These are phyloP conservation scores for Timandra comae DNA, from an alignment of 2,888 invertebrate species.

Conservation along the genomic window DNA sequence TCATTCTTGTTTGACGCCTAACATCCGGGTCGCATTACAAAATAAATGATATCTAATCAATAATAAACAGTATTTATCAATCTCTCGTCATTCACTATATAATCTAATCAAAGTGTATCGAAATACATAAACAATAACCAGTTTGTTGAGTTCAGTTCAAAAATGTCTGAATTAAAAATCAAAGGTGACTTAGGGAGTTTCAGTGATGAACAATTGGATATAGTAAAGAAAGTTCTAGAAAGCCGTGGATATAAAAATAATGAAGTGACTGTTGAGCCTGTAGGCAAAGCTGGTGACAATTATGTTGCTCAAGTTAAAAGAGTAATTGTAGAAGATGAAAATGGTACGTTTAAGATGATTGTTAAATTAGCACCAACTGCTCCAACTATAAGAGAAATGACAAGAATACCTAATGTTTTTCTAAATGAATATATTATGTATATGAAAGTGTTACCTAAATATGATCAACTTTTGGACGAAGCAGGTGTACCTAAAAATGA, in stretches of 20 bases:
- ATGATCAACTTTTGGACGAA: conserved; percentile 23
- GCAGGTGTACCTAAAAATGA: conserved; percentile 26
- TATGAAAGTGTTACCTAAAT: conserved; percentile 30
- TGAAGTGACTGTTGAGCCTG: conserved; percentile 13
- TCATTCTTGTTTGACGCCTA: no score
- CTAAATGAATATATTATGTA: conserved; percentile 36
- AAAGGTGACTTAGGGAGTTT: conserved; percentile 17
- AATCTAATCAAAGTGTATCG: no score
- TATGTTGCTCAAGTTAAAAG: conserved; percentile 26
- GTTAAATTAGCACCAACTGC: conserved; percentile 31
- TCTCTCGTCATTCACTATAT: no score
- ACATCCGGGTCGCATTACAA: no score
- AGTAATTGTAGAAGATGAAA: conserved; percentile 21
- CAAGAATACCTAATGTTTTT: conserved; percentile 20
- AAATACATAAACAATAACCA: no score
- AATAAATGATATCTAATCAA: not conserved
- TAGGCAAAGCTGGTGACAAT: conserved; percentile 30
- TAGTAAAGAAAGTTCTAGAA: conserved; percentile 12
- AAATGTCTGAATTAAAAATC: conserved; percentile 15
- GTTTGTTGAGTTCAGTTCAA: no score
- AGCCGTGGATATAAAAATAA: conserved; percentile 12
- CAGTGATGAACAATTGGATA: conserved; percentile 15
- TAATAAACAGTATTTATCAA: not conserved
- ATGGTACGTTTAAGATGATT: conserved; percentile 29
- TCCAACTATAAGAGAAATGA: conserved; percentile 15